A percentile compares a stretch with the other conserved stretches of the same genome.
These are phyloP conservation scores for Hylomyscus alleni DNA, from an alignment of 2,797 vertebrate genomes.

Conservation along the genomic window DNA sequence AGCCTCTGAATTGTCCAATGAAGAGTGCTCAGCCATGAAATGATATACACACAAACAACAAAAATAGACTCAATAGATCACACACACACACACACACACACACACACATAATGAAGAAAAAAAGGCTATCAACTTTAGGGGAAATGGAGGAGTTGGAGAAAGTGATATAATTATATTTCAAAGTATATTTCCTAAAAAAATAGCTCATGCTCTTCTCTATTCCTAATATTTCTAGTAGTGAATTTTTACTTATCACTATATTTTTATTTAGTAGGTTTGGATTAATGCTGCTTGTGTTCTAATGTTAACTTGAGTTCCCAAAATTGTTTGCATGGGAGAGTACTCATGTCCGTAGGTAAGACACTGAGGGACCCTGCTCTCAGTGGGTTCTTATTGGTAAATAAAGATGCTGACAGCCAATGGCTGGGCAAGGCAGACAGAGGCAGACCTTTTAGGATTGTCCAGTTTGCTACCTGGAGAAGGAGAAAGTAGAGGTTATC, in stretches of 20 bases:
- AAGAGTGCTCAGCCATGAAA: not conserved
- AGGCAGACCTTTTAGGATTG: no score
- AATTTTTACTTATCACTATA: not conserved
- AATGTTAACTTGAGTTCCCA: no score
- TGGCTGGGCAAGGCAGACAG: no score
- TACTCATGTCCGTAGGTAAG: no score
- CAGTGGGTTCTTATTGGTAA: no score
- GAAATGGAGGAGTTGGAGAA: not conserved
- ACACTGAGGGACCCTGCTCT: no score
- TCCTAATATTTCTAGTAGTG: not conserved
- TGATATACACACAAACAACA: not conserved
- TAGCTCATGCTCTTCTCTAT: not conserved
- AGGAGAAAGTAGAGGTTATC: no score
- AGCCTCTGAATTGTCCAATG: not conserved
- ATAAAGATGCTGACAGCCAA: no score
- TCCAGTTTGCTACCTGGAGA: no score
- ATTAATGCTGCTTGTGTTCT: no score
- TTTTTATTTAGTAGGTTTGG: not conserved
- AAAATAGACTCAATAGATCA: not conserved
- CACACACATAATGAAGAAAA: not conserved
- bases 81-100: no score
- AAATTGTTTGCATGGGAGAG: no score
- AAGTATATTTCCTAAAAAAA: not conserved
- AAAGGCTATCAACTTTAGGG: not conserved
- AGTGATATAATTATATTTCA: not conserved